A percentile compares a stretch with the other conserved stretches of the same genome.
These are phyloP conservation scores for Hyposoter dolosus DNA, from an alignment of 2,888 invertebrate species.

Conservation along the genomic window DNA sequence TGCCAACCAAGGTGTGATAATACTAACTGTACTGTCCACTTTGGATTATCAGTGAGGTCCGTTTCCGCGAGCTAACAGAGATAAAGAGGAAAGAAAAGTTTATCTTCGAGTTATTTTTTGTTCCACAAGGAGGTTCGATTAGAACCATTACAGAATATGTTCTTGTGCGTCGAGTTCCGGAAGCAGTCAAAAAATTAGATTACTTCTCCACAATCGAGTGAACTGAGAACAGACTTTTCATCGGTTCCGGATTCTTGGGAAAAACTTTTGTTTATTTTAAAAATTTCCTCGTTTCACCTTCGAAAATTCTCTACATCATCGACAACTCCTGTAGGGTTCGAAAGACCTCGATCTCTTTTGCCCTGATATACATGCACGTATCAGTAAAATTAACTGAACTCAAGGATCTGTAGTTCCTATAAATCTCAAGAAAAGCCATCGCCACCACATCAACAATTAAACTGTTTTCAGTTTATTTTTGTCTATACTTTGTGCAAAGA, in stretches of 20 bases:
- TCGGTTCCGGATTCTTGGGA: background rate
- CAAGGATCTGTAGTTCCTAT: background rate
- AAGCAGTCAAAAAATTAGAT: background rate
- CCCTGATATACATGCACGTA: too few relatives aligned
- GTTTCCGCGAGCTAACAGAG: conserved; percentile 16
- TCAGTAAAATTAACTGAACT: background rate
- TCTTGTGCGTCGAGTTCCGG: background rate
- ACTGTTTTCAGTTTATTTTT: too few relatives aligned
- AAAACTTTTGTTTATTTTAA: too few relatives aligned
- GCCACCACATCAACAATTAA: too few relatives aligned
- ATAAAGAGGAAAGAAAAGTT: conserved; percentile 7
- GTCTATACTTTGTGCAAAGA: background rate
- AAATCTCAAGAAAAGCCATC: too few relatives aligned
- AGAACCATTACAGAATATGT: background rate
- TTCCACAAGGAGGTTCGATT: background rate
- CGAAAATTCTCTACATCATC: background rate
- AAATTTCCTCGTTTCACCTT: background rate
- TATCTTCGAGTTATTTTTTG: background rate
- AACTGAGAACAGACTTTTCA: background rate
- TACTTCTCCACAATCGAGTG: background rate
- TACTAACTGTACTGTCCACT: conserved; percentile 27
- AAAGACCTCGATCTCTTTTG: background rate
- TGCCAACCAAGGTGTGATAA: conserved; percentile 33
- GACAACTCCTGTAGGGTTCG: background rate
- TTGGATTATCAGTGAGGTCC: conserved; percentile 27